Base-by-base conservation (phyloP, 53 echinoderm and acorn worm species). In the Actinopyga echinites region DNA sequence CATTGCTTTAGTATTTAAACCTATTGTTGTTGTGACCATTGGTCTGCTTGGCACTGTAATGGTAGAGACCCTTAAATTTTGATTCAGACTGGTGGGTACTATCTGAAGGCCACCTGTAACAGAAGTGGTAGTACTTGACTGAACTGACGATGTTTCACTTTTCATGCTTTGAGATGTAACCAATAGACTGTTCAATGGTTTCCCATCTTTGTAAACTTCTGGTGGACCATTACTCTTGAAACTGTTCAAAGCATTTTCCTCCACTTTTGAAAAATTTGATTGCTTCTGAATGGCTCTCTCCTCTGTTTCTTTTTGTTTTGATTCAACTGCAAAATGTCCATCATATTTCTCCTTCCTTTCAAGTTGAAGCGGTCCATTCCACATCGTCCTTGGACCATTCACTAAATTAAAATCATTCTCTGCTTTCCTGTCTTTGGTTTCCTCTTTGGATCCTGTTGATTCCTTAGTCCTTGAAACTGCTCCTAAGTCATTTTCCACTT, bases 1-100 rank as follows among this genome's bases (percentile, higher is more conserved):
- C 71, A 42, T 6, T 6, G 34, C 15, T 15, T 71, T 49, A 49
- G 49, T 49, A 49, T 49, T 49, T 49, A 49, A 49, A 49, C 49
- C 49, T 15, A 49, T 49, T 8, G 71, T 2, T 24, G 43, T 22
- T 6, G 71, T 32, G 11, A 57, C 81, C 5, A 71, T 71, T 36
- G 71, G 71, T 82, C 82, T 87, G 32, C 81, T 80, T 82, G 87
- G 87, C 65, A 87, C 71, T 60, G 81, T 87, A 78, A 87, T 87
- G 32, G 87, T 82, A 73, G 87, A 81, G 26, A 87, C 80, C 74
- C 82, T 80, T 23, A 87, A 65, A 61, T 87, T 87, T 13, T 82
- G 81, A 23, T 60, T n/a, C 32, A 71, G 81, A 20, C 81, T 60
- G 21, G 71, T 61, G 20, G 87, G 82, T 69, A 87, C 74, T 1